Evolutionary conservation across 2,113 vertebrate species (phyloP), one percentile per base, ranked within the genome.

Genomic region (Martes martes): DNA sequence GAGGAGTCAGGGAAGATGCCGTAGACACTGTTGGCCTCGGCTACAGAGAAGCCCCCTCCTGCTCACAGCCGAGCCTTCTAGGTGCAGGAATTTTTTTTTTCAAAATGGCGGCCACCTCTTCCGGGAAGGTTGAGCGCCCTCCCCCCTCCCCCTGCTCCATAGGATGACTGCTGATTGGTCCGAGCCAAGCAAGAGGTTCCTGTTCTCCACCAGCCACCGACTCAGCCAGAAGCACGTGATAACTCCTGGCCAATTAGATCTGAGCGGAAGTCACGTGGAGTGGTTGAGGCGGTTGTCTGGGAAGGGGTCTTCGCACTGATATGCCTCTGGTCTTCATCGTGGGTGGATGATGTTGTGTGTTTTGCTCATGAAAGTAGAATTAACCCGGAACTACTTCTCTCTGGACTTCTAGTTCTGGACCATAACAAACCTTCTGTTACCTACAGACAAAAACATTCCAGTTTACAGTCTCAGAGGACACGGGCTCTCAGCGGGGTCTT

Each of bases 251-350:
- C 81, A 67, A 74, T 57, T 55, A 87, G 45, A 91, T 11, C 5
- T 18, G 28, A 87, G 28, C 2, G 42, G 18, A 80, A 52, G 80
- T 69, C 39, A 78, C 19, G 15, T 31, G 52, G 52, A 2, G 52
- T 16, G 31, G 7, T 13, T 15, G 2, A 2, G 21, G 2, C 11
- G 0, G 6, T 9, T 19, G 19, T 76, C 21, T 16, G 0, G 19
- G 21, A 59, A 24, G 39, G 36, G 13, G 57, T 39, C 74, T n/a
- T 39, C 18, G 11, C 6, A 2, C 8, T n/a, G 42, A 69, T 61
- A 39, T 52, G 65, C 24, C 39, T 83, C 31, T 19, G 5, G 13
- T 24, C 47, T 47, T 91, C 67, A 4, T 28, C 8, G 3, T 11
- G 6, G 1, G 2, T 6, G 21, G 45, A 11, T 52, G 55, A 39